Evolutionary conservation across 1,140 invertebrate genomes (phyloP).

Genomic region (Ectropis grisescens): DNA sequence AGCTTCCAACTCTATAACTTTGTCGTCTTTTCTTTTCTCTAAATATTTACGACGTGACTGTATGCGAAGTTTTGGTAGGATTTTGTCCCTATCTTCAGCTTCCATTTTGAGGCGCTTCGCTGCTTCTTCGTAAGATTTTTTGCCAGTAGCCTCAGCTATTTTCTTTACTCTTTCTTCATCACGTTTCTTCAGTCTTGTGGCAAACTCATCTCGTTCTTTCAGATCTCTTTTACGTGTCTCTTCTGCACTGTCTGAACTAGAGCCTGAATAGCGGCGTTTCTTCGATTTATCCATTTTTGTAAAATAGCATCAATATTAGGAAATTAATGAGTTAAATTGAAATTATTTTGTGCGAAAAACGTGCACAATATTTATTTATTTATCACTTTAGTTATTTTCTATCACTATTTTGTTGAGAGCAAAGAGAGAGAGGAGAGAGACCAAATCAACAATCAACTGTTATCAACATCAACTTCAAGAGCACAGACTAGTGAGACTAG

Average conservation of each 20-base stretch:
- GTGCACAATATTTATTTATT: too few species aligned
- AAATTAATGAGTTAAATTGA: too few species aligned
- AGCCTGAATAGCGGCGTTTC: constrained; percentile 68
- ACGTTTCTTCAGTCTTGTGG: constrained; percentile 86
- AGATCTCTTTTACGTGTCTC: constrained; percentile 83
- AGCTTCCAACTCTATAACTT: constrained; percentile 94
- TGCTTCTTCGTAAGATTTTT: constrained; percentile 90
- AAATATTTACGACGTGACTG: constrained; percentile 96
- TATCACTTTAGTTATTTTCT: too few species aligned
- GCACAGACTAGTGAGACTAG: too few species aligned
- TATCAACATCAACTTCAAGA: too few species aligned
- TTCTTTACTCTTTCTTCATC: constrained; percentile 93
- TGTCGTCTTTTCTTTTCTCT: constrained; percentile 95
- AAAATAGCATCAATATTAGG: too few species aligned
- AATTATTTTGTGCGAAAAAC: too few species aligned
- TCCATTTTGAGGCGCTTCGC: constrained; percentile 92
- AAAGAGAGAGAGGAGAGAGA: too few species aligned
- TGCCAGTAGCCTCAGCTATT: constrained; percentile 80
- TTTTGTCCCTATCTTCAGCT: constrained; percentile 85
- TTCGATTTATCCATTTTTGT: constrained; percentile 44
- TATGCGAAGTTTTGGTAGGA: constrained; percentile 89
- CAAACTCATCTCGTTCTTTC: constrained; percentile 95
- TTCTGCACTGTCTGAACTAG: constrained; percentile 74
- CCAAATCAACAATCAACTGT: too few species aligned
- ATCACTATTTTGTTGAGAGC: too few species aligned